Conservation (phyloP, 1,140 invertebrate species). For the Lepidurus packardi region DNA sequence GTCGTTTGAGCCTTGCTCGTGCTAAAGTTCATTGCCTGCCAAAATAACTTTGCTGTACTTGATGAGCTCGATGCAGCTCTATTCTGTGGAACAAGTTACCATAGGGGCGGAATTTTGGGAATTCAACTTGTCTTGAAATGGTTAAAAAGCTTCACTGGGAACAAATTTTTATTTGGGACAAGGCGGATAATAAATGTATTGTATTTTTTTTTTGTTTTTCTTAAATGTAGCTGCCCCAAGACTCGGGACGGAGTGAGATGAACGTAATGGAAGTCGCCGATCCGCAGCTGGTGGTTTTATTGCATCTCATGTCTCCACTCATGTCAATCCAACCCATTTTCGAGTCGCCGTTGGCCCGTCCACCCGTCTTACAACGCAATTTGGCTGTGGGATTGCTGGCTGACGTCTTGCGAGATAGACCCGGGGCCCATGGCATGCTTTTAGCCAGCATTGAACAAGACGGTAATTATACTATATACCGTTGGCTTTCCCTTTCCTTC, state of each 20-base stretch:
- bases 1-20: neutral
- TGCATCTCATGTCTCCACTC: conserved; percentile 79
- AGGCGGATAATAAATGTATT: neutral
- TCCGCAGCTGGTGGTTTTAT: conserved; percentile 69
- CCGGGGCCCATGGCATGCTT: conserved; percentile 69
- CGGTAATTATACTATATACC: conserved; percentile 48
- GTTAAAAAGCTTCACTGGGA: too few species aligned
- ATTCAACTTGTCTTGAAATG: too few species aligned
- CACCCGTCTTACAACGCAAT: conserved; percentile 65
- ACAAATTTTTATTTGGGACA: too few species aligned
- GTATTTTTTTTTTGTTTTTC: neutral
- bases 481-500: neutral
- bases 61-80: neutral
- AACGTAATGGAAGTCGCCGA: conserved; percentile 77
- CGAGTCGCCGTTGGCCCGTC: conserved; percentile 71
- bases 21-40: neutral
- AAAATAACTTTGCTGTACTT: neutral
- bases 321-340: conserved; percentile 73
- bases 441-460: conserved; percentile 81
- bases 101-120: too few species aligned
- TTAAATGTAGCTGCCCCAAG: conserved; percentile 42
- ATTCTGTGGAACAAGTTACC: too few species aligned
- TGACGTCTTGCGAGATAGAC: conserved; percentile 64
- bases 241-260: conserved; percentile 46
- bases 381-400: conserved; percentile 68